These are phyloP conservation scores for Zapus hudsonius DNA, from an alignment of 2,113 vertebrate species.

Conservation along the genomic window DNA sequence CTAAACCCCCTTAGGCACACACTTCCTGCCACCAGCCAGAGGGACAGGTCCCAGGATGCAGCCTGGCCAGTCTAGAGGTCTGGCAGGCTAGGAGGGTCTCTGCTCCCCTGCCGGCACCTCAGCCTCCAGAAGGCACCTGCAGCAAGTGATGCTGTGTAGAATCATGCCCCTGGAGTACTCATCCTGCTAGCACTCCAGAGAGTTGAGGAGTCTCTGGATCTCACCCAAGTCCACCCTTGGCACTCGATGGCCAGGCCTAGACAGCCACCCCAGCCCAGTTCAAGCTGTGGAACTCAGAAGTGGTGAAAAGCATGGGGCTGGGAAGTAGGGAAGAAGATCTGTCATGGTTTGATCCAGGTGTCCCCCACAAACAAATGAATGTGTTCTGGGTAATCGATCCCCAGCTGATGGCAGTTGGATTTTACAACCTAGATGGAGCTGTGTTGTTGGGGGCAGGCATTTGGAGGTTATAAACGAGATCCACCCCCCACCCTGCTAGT, in stretches of 20 bases:
- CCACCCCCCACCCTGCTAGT: no score
- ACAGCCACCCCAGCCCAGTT: conserved; percentile 55
- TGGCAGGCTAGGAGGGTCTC: neutral
- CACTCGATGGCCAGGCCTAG: conserved; percentile 76
- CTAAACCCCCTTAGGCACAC: neutral
- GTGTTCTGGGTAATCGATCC: no score
- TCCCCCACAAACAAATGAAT: no score
- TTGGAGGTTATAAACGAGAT: no score
- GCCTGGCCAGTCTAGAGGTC: neutral
- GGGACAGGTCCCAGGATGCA: neutral
- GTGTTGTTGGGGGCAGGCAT: no score
- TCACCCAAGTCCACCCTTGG: conserved; percentile 70
- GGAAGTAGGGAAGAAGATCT: neutral
- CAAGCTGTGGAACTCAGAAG: conserved; percentile 39
- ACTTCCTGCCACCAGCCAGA: neutral
- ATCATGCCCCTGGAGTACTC: conserved; percentile 67
- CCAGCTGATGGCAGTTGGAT: no score
- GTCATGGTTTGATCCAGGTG: no score
- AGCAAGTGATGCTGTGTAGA: conserved; percentile 78
- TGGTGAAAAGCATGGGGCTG: neutral
- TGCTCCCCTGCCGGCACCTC: conserved; percentile 73
- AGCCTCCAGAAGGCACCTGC: conserved; percentile 76
- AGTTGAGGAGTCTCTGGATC: conserved; percentile 75
- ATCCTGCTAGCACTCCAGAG: conserved; percentile 74
- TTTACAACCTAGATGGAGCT: no score